Percentiles rank a stretch among this genome's conserved stretches.
These are phyloP conservation scores for Dusona sp. DNA, from an alignment of 2,888 invertebrate genomes.

Conservation along the genomic window DNA sequence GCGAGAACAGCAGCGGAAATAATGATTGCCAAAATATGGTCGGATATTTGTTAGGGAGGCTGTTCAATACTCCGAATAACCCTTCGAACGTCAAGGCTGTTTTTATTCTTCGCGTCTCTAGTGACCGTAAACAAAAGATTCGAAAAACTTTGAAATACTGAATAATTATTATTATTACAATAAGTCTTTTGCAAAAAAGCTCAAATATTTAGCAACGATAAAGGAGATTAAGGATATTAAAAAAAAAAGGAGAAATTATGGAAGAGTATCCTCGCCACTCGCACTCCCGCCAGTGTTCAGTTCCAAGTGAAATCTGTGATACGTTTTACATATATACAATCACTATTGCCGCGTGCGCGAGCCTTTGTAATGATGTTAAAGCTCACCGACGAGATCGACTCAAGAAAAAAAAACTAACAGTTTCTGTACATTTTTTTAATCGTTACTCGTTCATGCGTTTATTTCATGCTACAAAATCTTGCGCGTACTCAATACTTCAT, in stretches of 20 bases:
- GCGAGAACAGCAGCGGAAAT: slow-evolving; percentile 95
- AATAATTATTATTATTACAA: background rate
- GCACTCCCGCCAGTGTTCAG: slow-evolving; percentile 73
- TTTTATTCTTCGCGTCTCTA: too few relatives aligned
- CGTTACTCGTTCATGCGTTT: background rate
- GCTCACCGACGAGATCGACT: slow-evolving; percentile 24
- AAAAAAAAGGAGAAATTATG: slow-evolving; percentile 5
- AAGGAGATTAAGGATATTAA: background rate
- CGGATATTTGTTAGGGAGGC: background rate
- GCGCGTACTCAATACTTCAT: slow-evolving; percentile 29
- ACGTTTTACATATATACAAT: slow-evolving; percentile 73
- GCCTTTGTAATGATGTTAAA: slow-evolving; percentile 6
- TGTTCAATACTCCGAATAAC: background rate
- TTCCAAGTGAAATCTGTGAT: slow-evolving; percentile 81
- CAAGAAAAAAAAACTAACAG: background rate
- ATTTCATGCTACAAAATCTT: background rate
- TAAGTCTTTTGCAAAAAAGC: background rate
- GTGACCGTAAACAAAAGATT: too few relatives aligned
- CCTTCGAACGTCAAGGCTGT: background rate
- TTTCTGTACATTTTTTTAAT: slow-evolving; percentile 15
- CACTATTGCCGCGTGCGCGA: slow-evolving; percentile 25
- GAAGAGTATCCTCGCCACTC: slow-evolving; percentile 46
- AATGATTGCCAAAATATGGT: slow-evolving; percentile 86
- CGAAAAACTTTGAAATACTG: too few relatives aligned
- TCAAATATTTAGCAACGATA: background rate